Evolutionary conservation across 2,113 vertebrate species (phyloP), one percentile per base, ranked within the genome.

Genomic region (Scomber scombrus): DNA sequence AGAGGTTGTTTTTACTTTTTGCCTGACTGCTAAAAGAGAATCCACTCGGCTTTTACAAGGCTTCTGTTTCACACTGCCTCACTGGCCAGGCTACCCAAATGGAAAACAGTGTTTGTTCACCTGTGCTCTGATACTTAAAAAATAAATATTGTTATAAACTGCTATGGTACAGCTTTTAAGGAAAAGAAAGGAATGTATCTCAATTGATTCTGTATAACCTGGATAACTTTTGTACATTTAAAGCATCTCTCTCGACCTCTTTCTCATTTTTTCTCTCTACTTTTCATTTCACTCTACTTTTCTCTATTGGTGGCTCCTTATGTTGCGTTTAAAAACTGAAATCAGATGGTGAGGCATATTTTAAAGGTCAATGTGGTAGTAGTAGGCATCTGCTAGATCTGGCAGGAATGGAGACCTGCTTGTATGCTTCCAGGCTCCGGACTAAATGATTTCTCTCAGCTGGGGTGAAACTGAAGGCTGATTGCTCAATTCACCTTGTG

Each of bases 271-370:
- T n/a, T 19, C 5, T 21, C 9, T 62, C 21, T 79, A 40, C 15
- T 52, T 57, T 79, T 49, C 34, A 16, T 61, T 66, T 40, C 52
- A 65, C 60, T 75, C 8, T 54, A 43, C 61, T 56, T 51, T 16
- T 57, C 18, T 66, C 40, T 52, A 15, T 60, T 74, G n/a, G 23
- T 84, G 43, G 29, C 40, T 78, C 77, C 57, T 58, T 31, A 56
- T 23, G 66, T 67, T 61, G 16, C 62, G 71, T 74, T 90, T 85
- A 68, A 87, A 26, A 91, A 68, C 61, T 79, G 61, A 90, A 90
- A 83, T 94, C 91, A 91, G 89, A 91, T 82, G 89, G 88, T 72
- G 89, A 91, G 85, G 85, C 91, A 85, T 89, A 88, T 93, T 93
- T 85, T 92, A 92, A 94, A 94, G 93, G 91, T 92, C 93, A 93